Evolutionary conservation across 2,888 invertebrate genomes (phyloP).

Genomic region (Eristalis arbustorum): DNA sequence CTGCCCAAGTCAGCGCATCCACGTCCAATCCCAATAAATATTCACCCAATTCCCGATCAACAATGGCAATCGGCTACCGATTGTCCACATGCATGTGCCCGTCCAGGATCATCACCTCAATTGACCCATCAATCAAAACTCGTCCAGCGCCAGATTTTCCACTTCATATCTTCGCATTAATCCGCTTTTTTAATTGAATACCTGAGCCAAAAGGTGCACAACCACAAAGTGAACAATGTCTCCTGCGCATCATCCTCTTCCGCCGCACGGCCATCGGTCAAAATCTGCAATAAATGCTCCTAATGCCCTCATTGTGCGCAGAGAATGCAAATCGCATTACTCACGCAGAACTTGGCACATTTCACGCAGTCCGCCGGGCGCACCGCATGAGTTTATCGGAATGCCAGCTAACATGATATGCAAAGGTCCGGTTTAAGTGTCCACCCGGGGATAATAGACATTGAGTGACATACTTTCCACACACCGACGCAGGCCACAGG

Average conservation of each 20-base stretch:
- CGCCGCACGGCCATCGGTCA: slow-evolving; percentile 29
- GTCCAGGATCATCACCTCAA: slow-evolving; percentile 28
- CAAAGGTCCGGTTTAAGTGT: slow-evolving; percentile 42
- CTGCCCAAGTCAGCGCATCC: neutral
- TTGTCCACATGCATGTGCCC: slow-evolving; percentile 35
- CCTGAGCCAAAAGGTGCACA: slow-evolving; percentile 46
- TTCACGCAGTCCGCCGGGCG: neutral
- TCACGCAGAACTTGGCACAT: slow-evolving; percentile 74
- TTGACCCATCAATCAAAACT: slow-evolving; percentile 67
- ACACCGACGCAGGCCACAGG: neutral
- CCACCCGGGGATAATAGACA: slow-evolving; percentile 1
- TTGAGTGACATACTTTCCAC: neutral
- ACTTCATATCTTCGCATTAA: slow-evolving; percentile 56
- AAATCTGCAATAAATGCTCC: slow-evolving; percentile 43
- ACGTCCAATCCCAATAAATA: neutral
- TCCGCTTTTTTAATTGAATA: slow-evolving; percentile 55
- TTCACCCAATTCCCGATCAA: neutral
- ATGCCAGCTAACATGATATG: slow-evolving; percentile 5
- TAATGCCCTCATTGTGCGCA: slow-evolving; percentile 46
- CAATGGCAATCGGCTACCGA: neutral
- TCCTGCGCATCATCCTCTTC: slow-evolving; percentile 30
- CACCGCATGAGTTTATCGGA: neutral
- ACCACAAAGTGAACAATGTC: slow-evolving; percentile 42
- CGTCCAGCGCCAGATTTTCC: slow-evolving; percentile 66
- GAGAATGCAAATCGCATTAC: slow-evolving; percentile 78